These are phyloP conservation scores for Acanthornis magna DNA, from an alignment of 2,797 vertebrate genomes.

Conservation along the genomic window DNA sequence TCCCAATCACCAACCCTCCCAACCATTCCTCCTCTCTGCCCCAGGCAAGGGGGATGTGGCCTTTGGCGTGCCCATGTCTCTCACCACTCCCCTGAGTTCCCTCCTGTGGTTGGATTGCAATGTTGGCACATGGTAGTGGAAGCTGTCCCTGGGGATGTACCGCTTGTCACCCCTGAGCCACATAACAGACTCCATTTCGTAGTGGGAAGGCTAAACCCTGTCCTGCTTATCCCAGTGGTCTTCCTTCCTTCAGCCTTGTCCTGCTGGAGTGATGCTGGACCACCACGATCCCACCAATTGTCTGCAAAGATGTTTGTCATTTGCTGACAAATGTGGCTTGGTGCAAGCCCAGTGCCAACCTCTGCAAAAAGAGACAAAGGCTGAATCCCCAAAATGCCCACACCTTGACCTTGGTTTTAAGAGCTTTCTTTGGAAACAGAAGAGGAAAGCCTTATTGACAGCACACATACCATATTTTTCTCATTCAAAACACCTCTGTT, in stretches of 20 bases:
- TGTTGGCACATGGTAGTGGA: accelerated
- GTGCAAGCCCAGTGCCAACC: neutral
- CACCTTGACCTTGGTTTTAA: neutral
- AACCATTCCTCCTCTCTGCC: neutral
- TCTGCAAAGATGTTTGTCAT: neutral
- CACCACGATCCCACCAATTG: accelerated
- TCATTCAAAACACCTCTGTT: neutral
- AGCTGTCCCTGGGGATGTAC: neutral
- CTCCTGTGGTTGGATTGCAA: neutral
- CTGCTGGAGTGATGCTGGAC: neutral
- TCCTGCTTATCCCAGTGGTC: neutral
- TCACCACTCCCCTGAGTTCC: neutral
- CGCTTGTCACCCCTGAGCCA: neutral
- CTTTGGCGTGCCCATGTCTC: neutral
- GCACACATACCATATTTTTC: neutral
- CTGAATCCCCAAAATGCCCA: neutral
- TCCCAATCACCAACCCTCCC: neutral
- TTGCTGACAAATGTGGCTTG: neutral
- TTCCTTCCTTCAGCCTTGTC: neutral
- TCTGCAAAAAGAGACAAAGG: neutral
- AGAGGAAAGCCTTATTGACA: neutral
- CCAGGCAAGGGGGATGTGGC: neutral
- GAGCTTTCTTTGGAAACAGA: neutral
- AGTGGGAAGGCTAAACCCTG: neutral
- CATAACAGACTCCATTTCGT: neutral